Conservation (phyloP, 2,888 invertebrate genomes). For the Eupelmus urozonus region DNA sequence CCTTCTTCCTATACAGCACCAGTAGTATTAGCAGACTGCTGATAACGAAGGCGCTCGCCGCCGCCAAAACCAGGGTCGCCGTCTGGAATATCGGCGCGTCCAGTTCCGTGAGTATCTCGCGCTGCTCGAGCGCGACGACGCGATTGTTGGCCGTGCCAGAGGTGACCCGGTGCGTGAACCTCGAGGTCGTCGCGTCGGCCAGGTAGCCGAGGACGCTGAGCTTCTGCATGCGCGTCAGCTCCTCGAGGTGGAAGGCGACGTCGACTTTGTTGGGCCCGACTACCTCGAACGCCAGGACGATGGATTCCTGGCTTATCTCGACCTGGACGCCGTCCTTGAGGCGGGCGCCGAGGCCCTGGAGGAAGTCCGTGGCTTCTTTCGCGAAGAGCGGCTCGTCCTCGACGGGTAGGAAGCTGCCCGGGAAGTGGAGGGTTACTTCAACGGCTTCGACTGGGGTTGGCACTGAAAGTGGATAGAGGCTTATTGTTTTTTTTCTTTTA, state of each 20-base stretch:
- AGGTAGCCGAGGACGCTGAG: constrained; percentile 78
- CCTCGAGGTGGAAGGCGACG: constrained; percentile 87
- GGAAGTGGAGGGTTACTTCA: constrained; percentile 85
- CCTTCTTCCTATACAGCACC: constrained; percentile 85
- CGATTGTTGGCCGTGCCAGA: constrained; percentile 75
- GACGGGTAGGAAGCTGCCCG: constrained; percentile 79
- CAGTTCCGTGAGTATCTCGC: constrained; percentile 84
- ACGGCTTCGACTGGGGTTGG: constrained; percentile 87
- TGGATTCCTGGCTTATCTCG: constrained; percentile 72
- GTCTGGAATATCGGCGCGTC: constrained; percentile 85
- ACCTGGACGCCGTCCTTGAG: constrained; percentile 71
- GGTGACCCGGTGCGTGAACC: constrained; percentile 80
- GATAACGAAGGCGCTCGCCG: constrained; percentile 88
- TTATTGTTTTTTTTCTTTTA: neutral
- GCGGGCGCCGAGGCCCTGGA: constrained; percentile 72
- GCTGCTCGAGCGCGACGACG: constrained; percentile 81
- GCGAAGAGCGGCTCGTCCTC: constrained; percentile 69
- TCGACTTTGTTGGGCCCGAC: constrained; percentile 87
- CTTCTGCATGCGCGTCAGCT: constrained; percentile 82
- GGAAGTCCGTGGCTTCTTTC: constrained; percentile 70
- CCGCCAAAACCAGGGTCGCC: constrained; percentile 87
- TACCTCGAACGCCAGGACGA: constrained; percentile 78
- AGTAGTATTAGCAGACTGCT: constrained; percentile 87
- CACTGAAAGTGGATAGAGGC: constrained; percentile 79
- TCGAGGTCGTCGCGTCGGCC: constrained; percentile 83